phyloP scores from a whole-genome alignment of 1,140 invertebrate genomes.

The Daktulosphaira vitifoliae region DNA sequence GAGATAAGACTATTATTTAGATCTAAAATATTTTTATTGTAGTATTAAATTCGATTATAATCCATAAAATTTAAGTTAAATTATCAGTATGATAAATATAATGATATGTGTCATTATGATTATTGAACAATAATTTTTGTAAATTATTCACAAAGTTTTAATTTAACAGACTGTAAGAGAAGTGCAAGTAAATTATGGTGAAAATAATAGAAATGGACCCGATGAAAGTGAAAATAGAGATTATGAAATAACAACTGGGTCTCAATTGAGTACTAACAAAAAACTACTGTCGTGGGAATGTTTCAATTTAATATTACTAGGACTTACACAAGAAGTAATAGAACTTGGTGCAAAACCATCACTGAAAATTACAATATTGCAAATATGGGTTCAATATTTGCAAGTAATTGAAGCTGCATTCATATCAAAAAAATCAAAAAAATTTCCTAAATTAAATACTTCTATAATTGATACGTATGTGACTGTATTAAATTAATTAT shows the following conservation, averaged over 20 bases:
- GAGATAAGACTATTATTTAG: no score
- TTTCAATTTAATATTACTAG: slow-evolving; percentile 23
- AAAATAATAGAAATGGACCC: not conserved
- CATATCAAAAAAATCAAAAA: slow-evolving; percentile 12
- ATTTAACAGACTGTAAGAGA: slow-evolving; percentile 6
- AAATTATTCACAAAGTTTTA: no score
- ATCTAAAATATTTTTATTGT: no score
- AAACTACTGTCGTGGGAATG: slow-evolving; percentile 28
- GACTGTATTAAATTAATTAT: not conserved
- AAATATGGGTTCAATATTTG: slow-evolving; percentile 29
- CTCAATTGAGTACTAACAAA: slow-evolving; percentile 2
- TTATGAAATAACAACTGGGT: slow-evolving; percentile 4
- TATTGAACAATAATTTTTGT: no score
- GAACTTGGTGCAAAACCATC: slow-evolving; percentile 20
- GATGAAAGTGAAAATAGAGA: not conserved
- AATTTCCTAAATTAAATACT: slow-evolving; percentile 19
- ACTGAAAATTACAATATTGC: slow-evolving; percentile 15
- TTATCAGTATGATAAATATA: no score
- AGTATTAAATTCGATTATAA: no score
- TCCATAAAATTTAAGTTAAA: no score
- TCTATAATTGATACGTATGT: slow-evolving; percentile 4
- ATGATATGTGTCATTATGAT: no score
- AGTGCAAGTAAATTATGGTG: not conserved
- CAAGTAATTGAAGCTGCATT: slow-evolving; percentile 20
- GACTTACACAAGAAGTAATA: slow-evolving; percentile 19